Evolutionary conservation across 2,888 invertebrate species (phyloP), one percentile per base, ranked within the genome.

Genomic region (Leptogaster cylindrica): DNA sequence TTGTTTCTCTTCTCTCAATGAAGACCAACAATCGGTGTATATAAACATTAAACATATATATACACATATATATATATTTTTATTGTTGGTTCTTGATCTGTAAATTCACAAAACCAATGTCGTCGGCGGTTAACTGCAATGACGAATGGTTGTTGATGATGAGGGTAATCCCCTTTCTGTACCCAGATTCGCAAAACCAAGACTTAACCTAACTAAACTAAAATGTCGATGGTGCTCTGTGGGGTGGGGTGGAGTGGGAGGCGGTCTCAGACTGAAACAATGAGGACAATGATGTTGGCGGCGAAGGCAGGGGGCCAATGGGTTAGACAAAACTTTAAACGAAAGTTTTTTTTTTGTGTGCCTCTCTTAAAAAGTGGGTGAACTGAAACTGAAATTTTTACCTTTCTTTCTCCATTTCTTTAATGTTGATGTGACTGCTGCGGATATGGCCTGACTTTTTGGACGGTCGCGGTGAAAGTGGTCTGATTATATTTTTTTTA

Each of bases 341-440:
- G 61, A 61, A 61, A 61, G 61, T 58, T 41, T 25, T 16, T 28
- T 31, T n/a, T 28, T 51, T 16, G 16, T 6, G 28, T 16, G 8
- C 2, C 27, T 10, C n/a, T n/a, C 16, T 18, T 14, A 7, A 51
- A 51, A 51, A 51, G 51, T 61, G 61, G 61, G 61, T 61, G 61
- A 61, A 44, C 61, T 61, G 61, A 61, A 44, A 61, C 44, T 61
- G 61, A 61, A 61, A 61, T 61, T 44, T 61, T n/a, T n/a, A n/a
- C n/a, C n/a, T n/a, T 61, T 61, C 61, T 44, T 25, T 61, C 27
- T 44, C 27, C 28, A 44, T 28, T 16, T 25, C 14, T 58, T 61
- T 44, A n/a, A n/a, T n/a, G n/a, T 41, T 27, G 16, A 36, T 12
- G 8, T 44, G 14, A n/a, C n/a, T 16, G 27, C 14, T 44, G 61